Conservation (phyloP, 2,888 invertebrate species). For the Ophion ellenae region DNA sequence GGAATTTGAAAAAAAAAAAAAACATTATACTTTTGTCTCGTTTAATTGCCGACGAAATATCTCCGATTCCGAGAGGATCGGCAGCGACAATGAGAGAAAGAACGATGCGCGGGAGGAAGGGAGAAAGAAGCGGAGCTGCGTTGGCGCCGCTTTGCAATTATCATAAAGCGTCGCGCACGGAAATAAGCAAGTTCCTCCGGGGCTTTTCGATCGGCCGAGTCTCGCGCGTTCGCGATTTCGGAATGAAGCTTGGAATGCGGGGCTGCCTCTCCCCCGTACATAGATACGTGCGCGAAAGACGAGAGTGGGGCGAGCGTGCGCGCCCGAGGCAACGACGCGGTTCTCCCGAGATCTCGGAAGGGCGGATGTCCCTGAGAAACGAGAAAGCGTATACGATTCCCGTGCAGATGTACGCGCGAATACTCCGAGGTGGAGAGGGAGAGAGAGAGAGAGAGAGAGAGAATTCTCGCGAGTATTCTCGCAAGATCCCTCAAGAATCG, state of each 20-base stretch:
- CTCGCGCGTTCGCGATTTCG: slow-evolving; percentile 71
- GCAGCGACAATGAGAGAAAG: background rate
- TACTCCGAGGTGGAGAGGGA: background rate
- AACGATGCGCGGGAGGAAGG: slow-evolving; percentile 3
- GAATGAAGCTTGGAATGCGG: slow-evolving; percentile 74
- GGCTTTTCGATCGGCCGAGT: slow-evolving; percentile 57
- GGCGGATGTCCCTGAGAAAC: slow-evolving; percentile 67
- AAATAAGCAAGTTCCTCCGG: slow-evolving; percentile 53
- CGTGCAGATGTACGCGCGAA: no score
- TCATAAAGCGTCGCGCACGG: slow-evolving; percentile 71
- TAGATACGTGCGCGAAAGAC: background rate
- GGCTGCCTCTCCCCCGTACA: slow-evolving; percentile 15
- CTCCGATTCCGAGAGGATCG: slow-evolving; percentile 20
- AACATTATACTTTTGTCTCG: background rate
- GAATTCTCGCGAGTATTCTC: background rate
- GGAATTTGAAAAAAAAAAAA: background rate
- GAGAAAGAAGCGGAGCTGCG: slow-evolving; percentile 24
- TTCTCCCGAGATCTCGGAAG: slow-evolving; percentile 35
- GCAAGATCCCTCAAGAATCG: background rate
- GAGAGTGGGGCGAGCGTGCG: background rate
- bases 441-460: no score
- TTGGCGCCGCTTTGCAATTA: slow-evolving; percentile 74
- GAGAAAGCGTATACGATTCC: slow-evolving; percentile 55
- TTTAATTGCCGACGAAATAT: background rate
- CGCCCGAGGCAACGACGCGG: slow-evolving; percentile 14